Evolutionary conservation across 2,888 invertebrate species (phyloP), one percentile per base, ranked within the genome.

Genomic region (Mythimna albipuncta): DNA sequence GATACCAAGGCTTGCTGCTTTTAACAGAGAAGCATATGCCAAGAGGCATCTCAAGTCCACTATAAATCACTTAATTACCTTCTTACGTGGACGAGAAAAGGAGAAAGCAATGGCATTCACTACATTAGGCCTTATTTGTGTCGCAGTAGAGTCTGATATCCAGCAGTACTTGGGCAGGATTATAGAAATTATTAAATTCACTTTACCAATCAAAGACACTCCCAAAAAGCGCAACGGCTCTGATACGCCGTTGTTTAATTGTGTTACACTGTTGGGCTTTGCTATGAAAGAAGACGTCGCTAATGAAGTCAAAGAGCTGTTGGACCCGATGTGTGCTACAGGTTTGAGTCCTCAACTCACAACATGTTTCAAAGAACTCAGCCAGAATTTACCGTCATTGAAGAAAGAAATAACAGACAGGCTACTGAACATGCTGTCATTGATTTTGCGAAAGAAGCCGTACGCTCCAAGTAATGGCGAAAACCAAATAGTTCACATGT

Each of bases 341-440:
- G 99, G 99, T 0, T 96, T 99, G 9, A 98, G 98, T 86, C 98
- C 98, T 11, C 98, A 99, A 2, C 96, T 99, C 57, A 99, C 99
- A 0, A 98, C 98, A 50, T 98, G 99, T 69, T 97, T 99, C 63
- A 97, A 99, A 75, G 99, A 99, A 93, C 95, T 99, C 21, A 99
- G 99, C 47, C 97, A 97, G 81, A 98, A 98, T 91, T 98, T 99
- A 67, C 99, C 99, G 1, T 97, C 98, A 63, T 96, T 99, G 63
- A 99, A 99, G 91, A 97, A 98, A 68, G 98, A 99, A 88, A 99
- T 99, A 81, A 99, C 99, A 66, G 98, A 99, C 85, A 99, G 99
- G 6, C 96, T 99, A 35, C 96, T 99, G 70, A 98, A 98, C 88
- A 99, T 99, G 97, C 94, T 99, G 11, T 99, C 99, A 2, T 97